Percentiles rank a stretch among this genome's conserved stretches.
Evolutionary conservation across 2,888 invertebrate genomes (phyloP).

Genomic region (Parelbella ahira): DNA sequence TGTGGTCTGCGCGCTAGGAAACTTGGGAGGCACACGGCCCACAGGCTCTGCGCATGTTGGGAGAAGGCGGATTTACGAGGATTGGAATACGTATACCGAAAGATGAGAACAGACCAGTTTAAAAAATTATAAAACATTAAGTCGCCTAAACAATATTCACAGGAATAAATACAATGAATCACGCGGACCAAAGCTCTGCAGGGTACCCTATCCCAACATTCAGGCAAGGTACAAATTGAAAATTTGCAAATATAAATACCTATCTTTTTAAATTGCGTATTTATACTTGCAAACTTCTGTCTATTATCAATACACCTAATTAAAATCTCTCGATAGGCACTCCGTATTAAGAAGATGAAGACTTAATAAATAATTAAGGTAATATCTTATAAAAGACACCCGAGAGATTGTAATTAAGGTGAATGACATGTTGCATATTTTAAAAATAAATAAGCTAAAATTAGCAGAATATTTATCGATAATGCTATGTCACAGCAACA

Average conservation of each 20-base stretch:
- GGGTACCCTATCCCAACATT: conserved; percentile 99
- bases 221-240: conserved; percentile 84
- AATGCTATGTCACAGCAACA: no score
- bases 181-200: conserved; percentile 81
- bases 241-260: conserved; percentile 49
- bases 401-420: conserved; percentile 4
- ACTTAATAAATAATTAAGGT: no score
- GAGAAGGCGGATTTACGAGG: conserved; percentile 71
- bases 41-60: conserved; percentile 83
- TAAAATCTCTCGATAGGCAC: no score
- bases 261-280: no score
- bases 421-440: no score
- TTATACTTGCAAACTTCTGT: conserved; percentile 42
- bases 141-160: conserved; percentile 19
- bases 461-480: conserved; percentile 10
- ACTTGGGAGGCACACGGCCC: conserved; percentile 83
- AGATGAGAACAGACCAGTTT: conserved; percentile 14
- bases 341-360: no score
- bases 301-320: conserved; percentile 8
- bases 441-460: neutral
- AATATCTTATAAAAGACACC: neutral
- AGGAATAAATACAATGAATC: conserved; percentile 20
- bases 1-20: conserved; percentile 80
- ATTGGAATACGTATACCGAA: conserved; percentile 21
- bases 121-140: conserved; percentile 16